Conservation (phyloP, 2,113 vertebrate species). For the Cnemophilus loriae region DNA sequence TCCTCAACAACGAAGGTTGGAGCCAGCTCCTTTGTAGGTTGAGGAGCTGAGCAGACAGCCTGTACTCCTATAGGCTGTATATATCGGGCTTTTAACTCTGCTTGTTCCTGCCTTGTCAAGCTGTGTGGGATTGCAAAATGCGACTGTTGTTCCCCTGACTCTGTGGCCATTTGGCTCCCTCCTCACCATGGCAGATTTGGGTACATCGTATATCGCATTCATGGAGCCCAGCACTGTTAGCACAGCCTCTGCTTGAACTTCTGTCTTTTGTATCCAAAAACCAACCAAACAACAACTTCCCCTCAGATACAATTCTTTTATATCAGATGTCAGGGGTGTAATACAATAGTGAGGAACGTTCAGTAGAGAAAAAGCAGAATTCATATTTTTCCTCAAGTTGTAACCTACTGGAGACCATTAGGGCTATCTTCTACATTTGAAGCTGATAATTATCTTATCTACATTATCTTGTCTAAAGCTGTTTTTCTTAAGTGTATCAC, state of each 20-base stretch:
- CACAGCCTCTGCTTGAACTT: background rate
- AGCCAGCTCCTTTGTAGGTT: background rate
- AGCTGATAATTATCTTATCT: background rate
- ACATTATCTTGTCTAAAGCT: background rate
- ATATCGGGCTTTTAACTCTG: constrained; percentile 46
- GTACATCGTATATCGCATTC: background rate
- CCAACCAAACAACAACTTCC: rapidly evolving
- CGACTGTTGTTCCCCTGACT: background rate
- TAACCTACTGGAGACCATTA: background rate
- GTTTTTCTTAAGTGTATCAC: background rate
- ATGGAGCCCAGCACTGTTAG: background rate
- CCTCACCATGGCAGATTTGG: background rate
- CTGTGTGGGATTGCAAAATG: background rate
- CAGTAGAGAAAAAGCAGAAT: background rate
- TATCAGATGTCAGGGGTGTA: background rate
- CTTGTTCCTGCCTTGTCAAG: rapidly evolving
- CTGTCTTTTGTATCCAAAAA: background rate
- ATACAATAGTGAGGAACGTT: background rate
- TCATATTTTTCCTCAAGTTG: background rate
- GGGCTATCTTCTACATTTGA: background rate
- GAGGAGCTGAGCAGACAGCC: background rate
- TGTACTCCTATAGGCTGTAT: background rate
- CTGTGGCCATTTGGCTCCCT: background rate
- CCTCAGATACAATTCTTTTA: background rate
- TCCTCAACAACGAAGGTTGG: constrained; percentile 27